phyloP scores from a whole-genome alignment of 2,797 vertebrate species.

The Sebastes taczanowskii region DNA sequence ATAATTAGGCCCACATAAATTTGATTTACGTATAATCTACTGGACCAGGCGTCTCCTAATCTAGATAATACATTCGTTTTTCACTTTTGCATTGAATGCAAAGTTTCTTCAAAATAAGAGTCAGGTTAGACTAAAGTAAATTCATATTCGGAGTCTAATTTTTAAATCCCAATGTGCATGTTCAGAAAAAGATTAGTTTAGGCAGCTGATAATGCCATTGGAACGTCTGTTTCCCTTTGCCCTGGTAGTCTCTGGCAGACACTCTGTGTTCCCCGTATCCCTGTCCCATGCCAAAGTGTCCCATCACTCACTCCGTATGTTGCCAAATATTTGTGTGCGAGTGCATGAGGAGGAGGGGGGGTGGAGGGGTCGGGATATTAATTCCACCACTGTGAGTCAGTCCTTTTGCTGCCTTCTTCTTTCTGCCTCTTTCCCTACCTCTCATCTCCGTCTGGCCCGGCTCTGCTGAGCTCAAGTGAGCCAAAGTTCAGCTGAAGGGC shows the following conservation, averaged over 20 bases:
- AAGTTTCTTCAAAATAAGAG: background rate
- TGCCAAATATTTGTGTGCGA: slow-evolving; percentile 68
- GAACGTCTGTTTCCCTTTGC: slow-evolving; percentile 60
- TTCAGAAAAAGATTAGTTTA: slow-evolving; percentile 29
- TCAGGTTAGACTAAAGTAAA: background rate
- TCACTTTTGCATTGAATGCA: background rate
- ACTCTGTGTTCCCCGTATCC: slow-evolving; percentile 11
- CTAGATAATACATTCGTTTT: accelerated
- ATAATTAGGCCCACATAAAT: background rate
- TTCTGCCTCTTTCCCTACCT: slow-evolving; percentile 48
- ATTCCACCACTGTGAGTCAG: slow-evolving; percentile 64
- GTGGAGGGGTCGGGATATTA: slow-evolving; percentile 34
- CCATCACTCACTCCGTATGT: slow-evolving; percentile 60
- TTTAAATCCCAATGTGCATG: background rate
- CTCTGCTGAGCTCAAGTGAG: slow-evolving; percentile 81
- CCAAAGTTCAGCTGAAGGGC: slow-evolving; percentile 98
- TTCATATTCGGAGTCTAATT: background rate
- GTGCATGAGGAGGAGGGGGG: background rate
- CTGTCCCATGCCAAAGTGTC: slow-evolving; percentile 62
- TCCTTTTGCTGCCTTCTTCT: slow-evolving; percentile 51
- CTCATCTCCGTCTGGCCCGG: slow-evolving; percentile 53
- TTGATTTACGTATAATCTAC: background rate
- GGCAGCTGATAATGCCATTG: slow-evolving; percentile 51
- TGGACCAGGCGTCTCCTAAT: background rate
- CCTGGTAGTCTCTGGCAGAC: slow-evolving; percentile 47